These are phyloP conservation scores for Pseudochromis fuscus DNA, from an alignment of 2,797 vertebrate species.

Conservation along the genomic window DNA sequence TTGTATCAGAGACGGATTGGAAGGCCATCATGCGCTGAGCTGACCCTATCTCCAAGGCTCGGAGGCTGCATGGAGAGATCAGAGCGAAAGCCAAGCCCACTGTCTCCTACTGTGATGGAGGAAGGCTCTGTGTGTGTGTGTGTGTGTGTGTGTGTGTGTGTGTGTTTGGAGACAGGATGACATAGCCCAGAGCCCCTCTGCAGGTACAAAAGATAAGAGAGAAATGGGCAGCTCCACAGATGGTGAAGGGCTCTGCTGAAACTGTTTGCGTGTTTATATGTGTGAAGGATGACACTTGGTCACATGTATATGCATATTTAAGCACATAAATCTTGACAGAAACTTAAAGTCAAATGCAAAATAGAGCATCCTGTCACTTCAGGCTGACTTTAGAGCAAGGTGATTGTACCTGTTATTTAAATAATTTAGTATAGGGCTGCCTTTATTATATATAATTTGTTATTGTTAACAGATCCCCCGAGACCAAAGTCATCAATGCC, in stretches of 20 bases:
- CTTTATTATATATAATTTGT: conserved; percentile 8
- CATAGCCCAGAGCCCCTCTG: conserved; percentile 83
- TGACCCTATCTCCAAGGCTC: conserved; percentile 83
- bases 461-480: conserved; percentile 15
- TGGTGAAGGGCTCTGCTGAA: conserved; percentile 70
- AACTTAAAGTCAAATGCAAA: conserved; percentile 77
- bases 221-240: conserved; percentile 80
- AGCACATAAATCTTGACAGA: conserved; percentile 58
- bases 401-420: conserved; percentile 51
- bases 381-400: conserved; percentile 60
- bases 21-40: conserved; percentile 78
- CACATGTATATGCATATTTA: conserved; percentile 71
- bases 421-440: conserved; percentile 9
- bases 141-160: conserved; percentile 37
- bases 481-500: conserved; percentile 6
- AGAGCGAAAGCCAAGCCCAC: conserved; percentile 78
- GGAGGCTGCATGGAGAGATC: conserved; percentile 82
- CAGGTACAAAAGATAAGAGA: conserved; percentile 83
- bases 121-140: conserved; percentile 46
- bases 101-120: conserved; percentile 80
- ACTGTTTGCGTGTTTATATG: conserved; percentile 62
- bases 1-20: conserved; percentile 78
- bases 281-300: conserved; percentile 70
- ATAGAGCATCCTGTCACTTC: conserved; percentile 43
- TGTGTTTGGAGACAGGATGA: conserved; percentile 75